Evolutionary conservation across 2,113 vertebrate genomes (phyloP).

Genomic region (Mohoua ochrocephala): DNA sequence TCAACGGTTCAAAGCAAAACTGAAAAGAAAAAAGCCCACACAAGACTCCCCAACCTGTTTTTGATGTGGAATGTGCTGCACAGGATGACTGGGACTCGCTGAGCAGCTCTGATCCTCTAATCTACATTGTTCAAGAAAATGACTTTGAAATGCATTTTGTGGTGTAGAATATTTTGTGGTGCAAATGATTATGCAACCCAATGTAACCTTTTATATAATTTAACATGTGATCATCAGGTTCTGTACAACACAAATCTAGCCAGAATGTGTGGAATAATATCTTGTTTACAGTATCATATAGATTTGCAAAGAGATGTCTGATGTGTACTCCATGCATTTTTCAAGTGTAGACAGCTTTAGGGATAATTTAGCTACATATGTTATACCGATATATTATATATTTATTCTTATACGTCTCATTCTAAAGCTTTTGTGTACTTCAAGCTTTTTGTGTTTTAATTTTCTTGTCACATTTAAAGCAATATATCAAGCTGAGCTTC

Average conservation of each 20-base stretch:
- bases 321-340: background rate
- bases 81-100: background rate
- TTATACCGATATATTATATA: background rate
- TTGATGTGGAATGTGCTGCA: conserved; percentile 38
- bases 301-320: background rate
- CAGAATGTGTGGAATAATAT: background rate
- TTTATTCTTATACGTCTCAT: background rate
- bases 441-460: conserved; percentile 7
- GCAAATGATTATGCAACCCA: background rate
- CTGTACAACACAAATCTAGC: background rate
- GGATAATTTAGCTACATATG: background rate
- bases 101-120: conserved; percentile 38
- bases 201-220: background rate
- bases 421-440: background rate
- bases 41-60: conserved; percentile 36
- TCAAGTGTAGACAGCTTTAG: background rate
- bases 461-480: conserved; percentile 23
- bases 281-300: background rate
- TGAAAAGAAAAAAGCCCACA: conserved; percentile 42
- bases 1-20: conserved; percentile 49
- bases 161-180: background rate
- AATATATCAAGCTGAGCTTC: background rate
- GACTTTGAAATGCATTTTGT: conserved; percentile 42
- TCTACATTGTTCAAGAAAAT: conserved; percentile 24
- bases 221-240: background rate